These are phyloP conservation scores for Bellardia pandia DNA, from an alignment of 2,888 invertebrate species.

Conservation along the genomic window DNA sequence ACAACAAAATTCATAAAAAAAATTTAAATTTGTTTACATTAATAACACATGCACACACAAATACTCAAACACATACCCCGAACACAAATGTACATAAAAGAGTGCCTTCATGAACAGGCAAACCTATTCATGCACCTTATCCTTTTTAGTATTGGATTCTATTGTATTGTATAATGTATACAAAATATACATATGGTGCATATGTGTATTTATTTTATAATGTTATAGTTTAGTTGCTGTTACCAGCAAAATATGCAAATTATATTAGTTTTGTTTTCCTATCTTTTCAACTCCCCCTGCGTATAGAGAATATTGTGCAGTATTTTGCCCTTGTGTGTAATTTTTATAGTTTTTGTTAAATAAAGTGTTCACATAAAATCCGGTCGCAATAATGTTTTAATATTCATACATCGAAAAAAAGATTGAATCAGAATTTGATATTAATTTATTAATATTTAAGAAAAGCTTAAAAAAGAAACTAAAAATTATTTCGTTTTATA, in stretches of 20 bases:
- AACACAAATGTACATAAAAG: neutral
- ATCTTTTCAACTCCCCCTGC: no score
- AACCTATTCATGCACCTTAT: neutral
- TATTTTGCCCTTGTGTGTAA: conserved; percentile 1
- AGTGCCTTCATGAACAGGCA: neutral
- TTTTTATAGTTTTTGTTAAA: neutral
- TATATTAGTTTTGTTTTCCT: neutral
- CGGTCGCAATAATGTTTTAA: no score
- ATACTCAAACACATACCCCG: neutral
- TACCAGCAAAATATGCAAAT: conserved; percentile 43
- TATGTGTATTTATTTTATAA: neutral
- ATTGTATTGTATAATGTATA: no score
- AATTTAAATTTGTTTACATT: conserved; percentile 7
- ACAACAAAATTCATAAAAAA: neutral
- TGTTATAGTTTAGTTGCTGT: neutral
- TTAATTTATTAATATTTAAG: no score
- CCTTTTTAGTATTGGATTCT: neutral
- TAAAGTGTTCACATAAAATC: neutral
- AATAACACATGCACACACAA: neutral
- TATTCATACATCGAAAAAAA: no score
- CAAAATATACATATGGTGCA: neutral
- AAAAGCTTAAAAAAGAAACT: no score
- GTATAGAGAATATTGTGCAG: neutral
- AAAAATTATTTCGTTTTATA: no score
- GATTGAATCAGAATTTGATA: no score